phyloP scores from a whole-genome alignment of 2,113 vertebrate genomes.

The Trogon surrucura region DNA sequence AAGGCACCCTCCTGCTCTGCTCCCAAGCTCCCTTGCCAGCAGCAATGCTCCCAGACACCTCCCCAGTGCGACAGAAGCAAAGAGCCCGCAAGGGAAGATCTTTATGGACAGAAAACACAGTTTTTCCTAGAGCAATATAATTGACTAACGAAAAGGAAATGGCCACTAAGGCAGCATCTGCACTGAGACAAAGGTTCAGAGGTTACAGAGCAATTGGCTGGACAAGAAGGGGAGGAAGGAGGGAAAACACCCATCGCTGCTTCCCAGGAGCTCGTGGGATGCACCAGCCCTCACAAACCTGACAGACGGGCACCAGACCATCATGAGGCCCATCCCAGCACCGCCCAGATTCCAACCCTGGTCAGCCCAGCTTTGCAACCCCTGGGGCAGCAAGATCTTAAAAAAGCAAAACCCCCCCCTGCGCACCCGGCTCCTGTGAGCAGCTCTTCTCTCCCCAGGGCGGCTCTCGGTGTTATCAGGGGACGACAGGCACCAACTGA shows the following conservation, averaged over 20 bases:
- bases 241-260: fast-evolving
- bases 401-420: background rate
- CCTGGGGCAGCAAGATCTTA: background rate
- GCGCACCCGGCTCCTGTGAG: background rate
- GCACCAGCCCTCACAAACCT: background rate
- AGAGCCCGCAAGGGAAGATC: background rate
- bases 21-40: background rate
- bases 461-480: background rate
- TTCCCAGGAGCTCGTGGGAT: fast-evolving
- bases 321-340: background rate
- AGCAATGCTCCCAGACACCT: background rate
- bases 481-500: background rate
- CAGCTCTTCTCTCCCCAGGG: background rate
- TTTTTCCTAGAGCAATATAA: background rate
- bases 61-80: background rate
- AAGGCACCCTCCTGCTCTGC: background rate
- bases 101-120: background rate
- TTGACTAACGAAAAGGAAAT: background rate
- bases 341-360: fast-evolving
- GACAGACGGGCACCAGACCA: background rate
- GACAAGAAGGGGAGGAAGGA: fast-evolving
- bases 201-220: background rate
- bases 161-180: background rate
- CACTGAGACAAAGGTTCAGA: background rate
- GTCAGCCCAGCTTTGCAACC: fast-evolving